Conservation (phyloP, 1,140 invertebrate genomes). For the Himalopsyche phryganea region DNA sequence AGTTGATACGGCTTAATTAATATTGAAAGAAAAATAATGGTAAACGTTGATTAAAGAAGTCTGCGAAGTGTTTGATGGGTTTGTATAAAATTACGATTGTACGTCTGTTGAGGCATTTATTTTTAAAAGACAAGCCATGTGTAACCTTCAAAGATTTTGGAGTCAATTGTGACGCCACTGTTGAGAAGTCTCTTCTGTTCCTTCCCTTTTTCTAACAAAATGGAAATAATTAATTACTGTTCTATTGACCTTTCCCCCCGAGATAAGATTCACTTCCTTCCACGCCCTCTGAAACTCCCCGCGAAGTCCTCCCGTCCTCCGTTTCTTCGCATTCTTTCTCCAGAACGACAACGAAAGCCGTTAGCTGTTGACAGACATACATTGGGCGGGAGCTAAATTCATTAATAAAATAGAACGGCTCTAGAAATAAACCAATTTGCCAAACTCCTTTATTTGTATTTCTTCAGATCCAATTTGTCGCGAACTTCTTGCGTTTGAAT, state of each 20-base stretch:
- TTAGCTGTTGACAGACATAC: slow-evolving; percentile 33
- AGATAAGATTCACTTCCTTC: slow-evolving; percentile 28
- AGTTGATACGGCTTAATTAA: no score
- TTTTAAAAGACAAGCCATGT: no score
- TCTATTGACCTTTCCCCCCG: slow-evolving; percentile 34
- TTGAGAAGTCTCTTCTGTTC: no score
- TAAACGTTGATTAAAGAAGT: no score
- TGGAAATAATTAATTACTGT: slow-evolving; percentile 36
- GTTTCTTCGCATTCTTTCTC: slow-evolving; percentile 21
- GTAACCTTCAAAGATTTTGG: no score
- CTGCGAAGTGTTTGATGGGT: no score
- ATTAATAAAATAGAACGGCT: slow-evolving; percentile 34
- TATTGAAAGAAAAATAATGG: no score
- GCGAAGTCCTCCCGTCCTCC: neutral
- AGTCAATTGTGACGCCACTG: no score
- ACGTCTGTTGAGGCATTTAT: no score
- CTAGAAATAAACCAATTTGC: slow-evolving; percentile 26
- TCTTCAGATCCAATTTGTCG: slow-evolving; percentile 30
- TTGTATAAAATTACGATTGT: no score
- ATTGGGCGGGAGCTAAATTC: slow-evolving; percentile 34
- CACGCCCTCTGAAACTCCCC: neutral
- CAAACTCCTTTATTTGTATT: slow-evolving; percentile 26
- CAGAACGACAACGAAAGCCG: slow-evolving; percentile 22
- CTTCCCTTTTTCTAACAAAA: slow-evolving; percentile 22
- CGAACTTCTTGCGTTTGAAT: no score